Base-by-base conservation (phyloP, 1,140 invertebrate species). In the Hypsibius dujardini region DNA sequence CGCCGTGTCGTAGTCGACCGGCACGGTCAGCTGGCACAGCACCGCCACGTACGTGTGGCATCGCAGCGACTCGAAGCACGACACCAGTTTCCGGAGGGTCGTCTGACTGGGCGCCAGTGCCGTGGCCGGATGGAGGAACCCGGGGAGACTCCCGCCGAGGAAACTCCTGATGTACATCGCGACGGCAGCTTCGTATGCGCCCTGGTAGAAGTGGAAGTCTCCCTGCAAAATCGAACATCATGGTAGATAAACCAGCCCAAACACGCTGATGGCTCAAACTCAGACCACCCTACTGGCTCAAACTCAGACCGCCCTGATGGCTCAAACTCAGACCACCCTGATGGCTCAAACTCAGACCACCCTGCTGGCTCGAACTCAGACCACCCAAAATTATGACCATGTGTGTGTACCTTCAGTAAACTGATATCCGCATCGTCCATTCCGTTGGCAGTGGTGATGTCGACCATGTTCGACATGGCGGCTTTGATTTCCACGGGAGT, bases 1-100 rank as follows among this genome's bases (percentile, higher is more conserved):
- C 45, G 62, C 62, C 62, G 62, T 67, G 3, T 67, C 62, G 45
- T 67, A 67, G 45, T 67, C 62, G 3, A 67, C 62, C 12, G 62
- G 62, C 3, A 14, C 7, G 12, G 45, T 67, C 42, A 67, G 3
- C 62, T 67, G 62, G 62, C 62, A 14, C 7, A 67, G 7, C 12
- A 67, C 42, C 3, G 62, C 62, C 62, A 67, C 7, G 42, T 67
- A 67, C 7, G 62, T 67, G 42, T 14, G 45, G 42, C 42, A 67
- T 42, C 42, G 7, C 62, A 67, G 3, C 7, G 62, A 7, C 3
- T 67, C 62, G 3, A 67, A 67, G 3, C 7, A 14, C 3, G 7
- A 14, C 45, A 42, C 62, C 62, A 67, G 12, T 42, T 67, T 67
- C 45, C 42, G 12, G 7, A 67, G 62, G 3, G 42, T 42, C 3